Conservation (phyloP, 2,888 invertebrate genomes). For the Ceriagrion tenellum region DNA sequence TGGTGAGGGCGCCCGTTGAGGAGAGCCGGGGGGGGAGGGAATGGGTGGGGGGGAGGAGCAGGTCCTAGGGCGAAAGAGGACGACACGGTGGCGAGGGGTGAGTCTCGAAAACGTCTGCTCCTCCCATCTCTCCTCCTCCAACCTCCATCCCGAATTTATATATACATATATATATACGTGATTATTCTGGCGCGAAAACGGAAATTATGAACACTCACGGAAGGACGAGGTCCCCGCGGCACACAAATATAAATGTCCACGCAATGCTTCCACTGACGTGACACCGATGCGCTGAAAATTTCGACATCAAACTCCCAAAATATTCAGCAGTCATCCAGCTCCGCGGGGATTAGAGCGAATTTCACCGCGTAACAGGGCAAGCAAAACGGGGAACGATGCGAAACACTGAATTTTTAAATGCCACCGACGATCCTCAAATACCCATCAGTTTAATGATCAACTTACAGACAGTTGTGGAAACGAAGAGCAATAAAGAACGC, state of each 20-base stretch:
- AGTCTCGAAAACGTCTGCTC: not conserved
- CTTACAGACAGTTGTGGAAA: too few relatives aligned
- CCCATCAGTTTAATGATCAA: too few relatives aligned
- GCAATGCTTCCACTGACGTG: not conserved
- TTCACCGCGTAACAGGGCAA: too few relatives aligned
- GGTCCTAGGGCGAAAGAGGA: not conserved
- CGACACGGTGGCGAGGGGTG: not conserved
- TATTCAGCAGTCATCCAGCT: not conserved
- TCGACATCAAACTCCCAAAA: not conserved
- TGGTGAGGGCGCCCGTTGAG: not conserved
- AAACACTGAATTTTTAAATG: too few relatives aligned
- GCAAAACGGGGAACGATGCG: too few relatives aligned
- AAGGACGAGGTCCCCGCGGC: not conserved
- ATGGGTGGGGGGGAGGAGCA: not conserved
- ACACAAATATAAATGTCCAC: not conserved
- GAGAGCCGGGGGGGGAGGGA: not conserved
- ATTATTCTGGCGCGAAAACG: conserved; percentile 8
- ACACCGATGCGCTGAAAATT: not conserved
- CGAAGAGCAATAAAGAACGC: too few relatives aligned
- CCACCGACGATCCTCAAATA: too few relatives aligned
- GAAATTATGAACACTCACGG: not conserved
- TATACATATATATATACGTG: too few relatives aligned
- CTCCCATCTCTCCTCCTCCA: not conserved
- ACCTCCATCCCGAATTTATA: too few relatives aligned
- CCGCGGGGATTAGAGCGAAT: not conserved